Evolutionary conservation across 2,888 invertebrate genomes (phyloP), one percentile per base, ranked within the genome.

Genomic region (Gastracanthus pulcherrimus): DNA sequence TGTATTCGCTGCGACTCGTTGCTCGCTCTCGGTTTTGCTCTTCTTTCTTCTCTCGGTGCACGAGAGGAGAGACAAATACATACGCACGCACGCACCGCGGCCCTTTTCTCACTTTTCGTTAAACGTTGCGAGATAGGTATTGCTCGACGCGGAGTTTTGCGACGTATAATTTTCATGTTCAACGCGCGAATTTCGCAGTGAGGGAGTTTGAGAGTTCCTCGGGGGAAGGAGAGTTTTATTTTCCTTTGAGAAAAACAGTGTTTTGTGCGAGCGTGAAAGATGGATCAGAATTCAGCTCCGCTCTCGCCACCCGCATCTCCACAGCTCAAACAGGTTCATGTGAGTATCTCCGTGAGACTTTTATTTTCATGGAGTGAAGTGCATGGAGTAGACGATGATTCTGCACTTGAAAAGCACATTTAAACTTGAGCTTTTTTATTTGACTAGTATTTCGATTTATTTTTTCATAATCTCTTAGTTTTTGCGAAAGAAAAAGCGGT

Each of bases 281-380:
- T 83, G 83, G 76, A 79, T 29, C 78, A 81, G 19, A 79, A 55
- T 26, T 36, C 79, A 3, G 87, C 85, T 26, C 89, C 85, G 66
- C 86, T 91, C 70, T 91, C 91, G 75, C 91, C 91, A 36, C 91
- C 91, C 45, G 91, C 91, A 55, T 91, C 91, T 83, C 91, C 91
- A 58, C 89, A 89, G 79, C 85, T 90, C 41, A 90, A 87, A 83
- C 89, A 89, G 74, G 60, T 84, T 81, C 86, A 86, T 78, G 89
- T 89, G 83, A 89, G 89, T 88, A 70, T 70, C 0, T 19, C 48
- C 16, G 45, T n/a, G n/a, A n/a, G n/a, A n/a, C n/a, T n/a, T n/a
- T n/a, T n/a, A n/a, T n/a, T n/a, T n/a, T n/a, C n/a, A n/a, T n/a
- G n/a, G n/a, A n/a, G n/a, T n/a, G n/a, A n/a, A n/a, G n/a, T n/a